Percentiles rank a stretch among this genome's conserved stretches.
phyloP scores from a whole-genome alignment of 2,888 invertebrate species.

The Lysandra bellargus region DNA sequence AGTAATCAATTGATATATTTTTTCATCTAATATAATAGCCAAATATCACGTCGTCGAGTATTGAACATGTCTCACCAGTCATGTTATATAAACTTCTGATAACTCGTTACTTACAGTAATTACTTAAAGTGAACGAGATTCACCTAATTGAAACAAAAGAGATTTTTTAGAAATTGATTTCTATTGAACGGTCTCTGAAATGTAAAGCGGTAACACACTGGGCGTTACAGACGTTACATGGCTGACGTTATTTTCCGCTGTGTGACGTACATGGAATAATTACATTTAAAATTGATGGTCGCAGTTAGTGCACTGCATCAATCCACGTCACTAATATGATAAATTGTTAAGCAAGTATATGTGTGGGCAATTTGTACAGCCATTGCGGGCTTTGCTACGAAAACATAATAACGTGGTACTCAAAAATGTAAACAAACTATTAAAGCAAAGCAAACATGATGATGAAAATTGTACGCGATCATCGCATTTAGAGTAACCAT shows the following conservation, averaged over 20 bases:
- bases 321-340: slow-evolving; percentile 20
- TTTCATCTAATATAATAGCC: no score
- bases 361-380: background rate
- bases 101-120: no score
- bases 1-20: no score
- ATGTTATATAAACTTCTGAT: no score
- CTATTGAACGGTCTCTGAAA: background rate
- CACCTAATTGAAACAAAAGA: background rate
- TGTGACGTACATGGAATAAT: slow-evolving; percentile 14
- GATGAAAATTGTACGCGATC: background rate
- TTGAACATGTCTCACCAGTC: no score
- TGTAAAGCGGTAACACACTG: background rate
- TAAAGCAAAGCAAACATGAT: background rate
- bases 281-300: slow-evolving; percentile 27
- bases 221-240: background rate
- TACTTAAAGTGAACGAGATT: no score
- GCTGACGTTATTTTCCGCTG: background rate
- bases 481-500: no score
- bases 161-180: background rate
- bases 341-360: slow-evolving; percentile 21
- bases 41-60: no score
- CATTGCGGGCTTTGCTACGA: background rate
- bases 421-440: background rate
- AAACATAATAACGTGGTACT: background rate
- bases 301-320: slow-evolving; percentile 19